phyloP scores from a whole-genome alignment of 2,113 vertebrate species.

The Xyliphius kryptos region DNA sequence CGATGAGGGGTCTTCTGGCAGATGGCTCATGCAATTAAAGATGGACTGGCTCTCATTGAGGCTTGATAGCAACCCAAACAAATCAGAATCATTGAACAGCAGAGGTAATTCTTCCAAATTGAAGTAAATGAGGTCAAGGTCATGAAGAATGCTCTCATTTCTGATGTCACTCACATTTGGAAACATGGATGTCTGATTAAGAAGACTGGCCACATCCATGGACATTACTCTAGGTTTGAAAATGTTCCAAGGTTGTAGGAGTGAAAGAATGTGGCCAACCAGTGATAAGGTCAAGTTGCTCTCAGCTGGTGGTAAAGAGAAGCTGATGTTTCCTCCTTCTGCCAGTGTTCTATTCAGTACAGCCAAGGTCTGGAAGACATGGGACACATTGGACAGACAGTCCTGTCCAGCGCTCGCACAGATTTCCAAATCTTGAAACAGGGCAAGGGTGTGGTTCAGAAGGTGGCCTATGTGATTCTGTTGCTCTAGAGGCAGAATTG shows the following conservation, averaged over 20 bases:
- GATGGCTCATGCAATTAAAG: slow-evolving; percentile 49
- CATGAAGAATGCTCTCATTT: slow-evolving; percentile 40
- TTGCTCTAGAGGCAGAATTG: slow-evolving; percentile 43
- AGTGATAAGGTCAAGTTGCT: too few relatives aligned
- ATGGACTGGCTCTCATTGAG: slow-evolving; percentile 39
- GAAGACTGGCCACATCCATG: too few relatives aligned
- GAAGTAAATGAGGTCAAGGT: slow-evolving; percentile 52
- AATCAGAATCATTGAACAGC: slow-evolving; percentile 36
- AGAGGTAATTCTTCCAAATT: slow-evolving; percentile 49
- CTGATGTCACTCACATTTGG: slow-evolving; percentile 27
- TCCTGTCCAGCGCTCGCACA: too few relatives aligned
- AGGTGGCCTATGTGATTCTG: slow-evolving; percentile 37
- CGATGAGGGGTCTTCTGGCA: slow-evolving; percentile 4
- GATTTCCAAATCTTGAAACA: slow-evolving; percentile 43
- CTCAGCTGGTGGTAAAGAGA: too few relatives aligned
- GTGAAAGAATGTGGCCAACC: too few relatives aligned
- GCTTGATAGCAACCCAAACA: slow-evolving; percentile 39
- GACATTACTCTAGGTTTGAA: too few relatives aligned
- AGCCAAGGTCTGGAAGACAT: too few relatives aligned
- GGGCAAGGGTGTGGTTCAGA: slow-evolving; percentile 43
- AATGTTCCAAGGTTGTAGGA: too few relatives aligned
- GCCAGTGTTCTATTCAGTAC: too few relatives aligned
- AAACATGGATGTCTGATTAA: too few relatives aligned
- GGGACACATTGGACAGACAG: too few relatives aligned
- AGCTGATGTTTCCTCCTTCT: too few relatives aligned